Evolutionary conservation across 2,888 invertebrate genomes (phyloP), one percentile per base, ranked within the genome.

Genomic region (Dryomyza anilis): DNA sequence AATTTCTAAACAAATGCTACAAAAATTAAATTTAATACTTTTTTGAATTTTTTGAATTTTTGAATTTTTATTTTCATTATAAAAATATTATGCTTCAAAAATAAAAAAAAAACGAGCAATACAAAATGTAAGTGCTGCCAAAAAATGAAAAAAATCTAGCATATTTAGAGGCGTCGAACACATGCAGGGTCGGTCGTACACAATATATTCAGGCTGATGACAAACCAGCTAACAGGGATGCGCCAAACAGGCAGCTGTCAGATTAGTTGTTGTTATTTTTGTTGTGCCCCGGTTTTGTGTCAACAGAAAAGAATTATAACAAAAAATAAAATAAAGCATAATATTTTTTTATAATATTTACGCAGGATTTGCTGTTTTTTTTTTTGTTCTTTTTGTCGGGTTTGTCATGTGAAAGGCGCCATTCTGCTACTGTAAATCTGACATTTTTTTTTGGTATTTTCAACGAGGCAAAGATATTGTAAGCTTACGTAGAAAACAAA

Each of bases 261-360:
- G n/a, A 30, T 27, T 29, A 6, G 3, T 29, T 53, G n/a, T 30
- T 30, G 6, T 33, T 4, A 19, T 55, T 33, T n/a, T 33, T 30
- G 3, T 53, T 29, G 25, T 55, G 39, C n/a, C 14, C 8, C 7
- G 39, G 12, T 4, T 12, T 39, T 39, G 39, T 33, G 7, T 7
- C 33, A 33, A 33, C 33, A 33, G 12, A 12, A 39, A 39, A 39
- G 6, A 12, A 33, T 33, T 33, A 8, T 33, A 21, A 30, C 33
- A 55, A 30, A 19, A 29, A 30, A 8, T 14, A 55, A 33, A n/a
- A 14, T 19, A 55, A 50, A 5, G 21, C 14, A 48, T 48, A 21
- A 21, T 69, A 69, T 70, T 52, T 66, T 23, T 59, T 59, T 59
- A 53, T 63, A 46, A 58, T 48, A 59, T 60, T 60, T 64, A 59